Evolutionary conservation across 2,113 vertebrate species (phyloP), one percentile per base, ranked within the genome.

Genomic region (Proterorhinus semilunaris): DNA sequence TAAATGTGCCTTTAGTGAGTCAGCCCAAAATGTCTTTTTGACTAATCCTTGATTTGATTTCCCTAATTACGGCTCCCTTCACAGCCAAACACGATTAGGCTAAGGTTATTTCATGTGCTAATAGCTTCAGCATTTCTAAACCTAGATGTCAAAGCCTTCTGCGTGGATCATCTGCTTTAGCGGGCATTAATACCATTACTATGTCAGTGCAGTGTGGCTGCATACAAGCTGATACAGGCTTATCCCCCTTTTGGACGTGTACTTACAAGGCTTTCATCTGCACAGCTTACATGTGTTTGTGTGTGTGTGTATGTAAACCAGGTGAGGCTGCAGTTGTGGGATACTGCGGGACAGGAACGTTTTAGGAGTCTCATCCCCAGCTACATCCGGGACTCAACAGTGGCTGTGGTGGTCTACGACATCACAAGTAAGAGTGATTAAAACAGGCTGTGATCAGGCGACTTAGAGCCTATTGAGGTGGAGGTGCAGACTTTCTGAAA

Each of bases 361-460:
- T 91, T 91, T 71, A 85, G 90, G 77, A 91, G 90, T 79, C 90
- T 91, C 65, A 91, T 91, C 53, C 90, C 90, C 7, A 91, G 90
- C 77, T 91, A 91, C 76, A 91, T 91, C 57, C 83, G 90, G 65
- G 90, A 91, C 73, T 91, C 90, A 53, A 91, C 90, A 17, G 90
- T 91, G 50, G 90, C 90, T 51, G 90, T 91, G 78, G 90, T 91
- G 10, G 90, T 91, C 58, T 91, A 91, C 69, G 90, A 91, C 66
- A 91, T 91, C 42, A 91, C 90, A 85, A 91, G 90, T 91, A 71
- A 84, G 87, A 9, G 44, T 13, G 7, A 45, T 2, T 21, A 17
- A 27, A 21, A 12, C 27, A 36, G 27, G 27, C 27, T 36, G 27
- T 36, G 27, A 3, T 36, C 27, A 36, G 3, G 27, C 27, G 27